A percentile compares a stretch with the other conserved stretches of the same genome.
Evolutionary conservation across 2,113 vertebrate genomes (phyloP).

Genomic region (Neogale vison): DNA sequence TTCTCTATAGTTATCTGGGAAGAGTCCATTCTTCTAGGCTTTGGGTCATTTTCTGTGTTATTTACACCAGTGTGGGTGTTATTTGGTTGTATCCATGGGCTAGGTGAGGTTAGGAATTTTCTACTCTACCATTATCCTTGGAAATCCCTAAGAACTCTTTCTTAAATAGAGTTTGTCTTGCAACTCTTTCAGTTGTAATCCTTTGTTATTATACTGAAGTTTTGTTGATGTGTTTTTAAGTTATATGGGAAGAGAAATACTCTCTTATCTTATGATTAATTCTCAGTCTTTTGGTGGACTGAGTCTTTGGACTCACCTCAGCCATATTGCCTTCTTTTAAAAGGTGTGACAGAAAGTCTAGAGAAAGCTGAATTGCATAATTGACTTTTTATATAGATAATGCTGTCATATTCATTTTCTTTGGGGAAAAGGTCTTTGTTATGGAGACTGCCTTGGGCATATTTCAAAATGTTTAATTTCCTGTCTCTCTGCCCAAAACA

Average conservation of each 20-base stretch:
- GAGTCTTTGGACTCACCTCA: background rate
- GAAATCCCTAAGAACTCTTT: too few species aligned
- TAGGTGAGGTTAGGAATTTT: background rate
- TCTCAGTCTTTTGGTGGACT: background rate
- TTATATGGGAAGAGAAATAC: background rate
- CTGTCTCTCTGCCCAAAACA: background rate
- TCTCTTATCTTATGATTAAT: background rate
- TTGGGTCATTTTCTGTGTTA: background rate
- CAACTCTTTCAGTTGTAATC: background rate
- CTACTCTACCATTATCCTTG: too few species aligned
- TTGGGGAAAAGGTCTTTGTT: background rate
- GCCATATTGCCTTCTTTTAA: background rate
- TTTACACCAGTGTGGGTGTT: background rate
- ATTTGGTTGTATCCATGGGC: background rate
- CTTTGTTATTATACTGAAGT: background rate
- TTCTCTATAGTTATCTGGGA: background rate
- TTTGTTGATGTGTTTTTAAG: background rate
- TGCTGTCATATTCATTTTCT: background rate
- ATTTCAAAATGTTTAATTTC: background rate
- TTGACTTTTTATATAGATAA: background rate
- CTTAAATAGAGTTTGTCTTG: background rate
- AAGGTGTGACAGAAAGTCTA: too few species aligned
- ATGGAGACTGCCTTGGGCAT: background rate
- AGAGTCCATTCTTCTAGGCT: background rate
- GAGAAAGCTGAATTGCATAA: background rate